Percentiles rank a stretch among this genome's conserved stretches.
phyloP scores from a whole-genome alignment of 2,113 vertebrate genomes.

The Puntigrus tetrazona region DNA sequence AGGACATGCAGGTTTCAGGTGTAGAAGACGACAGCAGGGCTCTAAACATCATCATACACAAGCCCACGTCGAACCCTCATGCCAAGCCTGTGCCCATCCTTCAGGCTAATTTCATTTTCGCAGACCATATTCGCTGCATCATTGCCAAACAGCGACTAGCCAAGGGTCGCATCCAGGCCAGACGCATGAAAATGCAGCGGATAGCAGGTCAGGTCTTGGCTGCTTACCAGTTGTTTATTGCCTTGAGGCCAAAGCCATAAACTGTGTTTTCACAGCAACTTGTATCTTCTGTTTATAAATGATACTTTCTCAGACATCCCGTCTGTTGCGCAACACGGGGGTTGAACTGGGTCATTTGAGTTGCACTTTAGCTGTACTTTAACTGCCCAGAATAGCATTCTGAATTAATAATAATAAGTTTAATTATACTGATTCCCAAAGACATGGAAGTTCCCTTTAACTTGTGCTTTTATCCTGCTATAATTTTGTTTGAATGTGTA shows the following conservation, averaged over 20 bases:
- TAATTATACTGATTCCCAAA: background rate
- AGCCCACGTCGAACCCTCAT: constrained; percentile 94
- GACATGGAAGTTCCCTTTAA: background rate
- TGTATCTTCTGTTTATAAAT: constrained; percentile 2
- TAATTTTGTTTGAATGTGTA: background rate
- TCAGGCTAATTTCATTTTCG: constrained; percentile 96
- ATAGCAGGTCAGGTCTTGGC: constrained; percentile 82
- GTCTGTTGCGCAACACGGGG: background rate
- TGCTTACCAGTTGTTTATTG: background rate
- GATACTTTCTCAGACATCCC: background rate
- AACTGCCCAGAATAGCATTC: background rate
- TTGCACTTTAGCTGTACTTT: background rate
- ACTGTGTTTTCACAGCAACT: background rate
- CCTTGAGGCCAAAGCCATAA: constrained; percentile 2
- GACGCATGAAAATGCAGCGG: constrained; percentile 97
- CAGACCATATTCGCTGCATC: constrained; percentile 98
- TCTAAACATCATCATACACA: constrained; percentile 93
- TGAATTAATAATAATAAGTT: background rate
- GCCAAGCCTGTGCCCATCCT: constrained; percentile 96
- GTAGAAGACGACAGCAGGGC: constrained; percentile 97
- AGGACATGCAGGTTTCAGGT: constrained; percentile 99
- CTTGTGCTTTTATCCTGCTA: background rate
- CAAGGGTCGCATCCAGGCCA: constrained; percentile 94
- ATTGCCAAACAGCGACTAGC: constrained; percentile 97
- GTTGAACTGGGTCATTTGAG: background rate